phyloP scores from a whole-genome alignment of 2,797 vertebrate genomes.

The Pterois miles region DNA sequence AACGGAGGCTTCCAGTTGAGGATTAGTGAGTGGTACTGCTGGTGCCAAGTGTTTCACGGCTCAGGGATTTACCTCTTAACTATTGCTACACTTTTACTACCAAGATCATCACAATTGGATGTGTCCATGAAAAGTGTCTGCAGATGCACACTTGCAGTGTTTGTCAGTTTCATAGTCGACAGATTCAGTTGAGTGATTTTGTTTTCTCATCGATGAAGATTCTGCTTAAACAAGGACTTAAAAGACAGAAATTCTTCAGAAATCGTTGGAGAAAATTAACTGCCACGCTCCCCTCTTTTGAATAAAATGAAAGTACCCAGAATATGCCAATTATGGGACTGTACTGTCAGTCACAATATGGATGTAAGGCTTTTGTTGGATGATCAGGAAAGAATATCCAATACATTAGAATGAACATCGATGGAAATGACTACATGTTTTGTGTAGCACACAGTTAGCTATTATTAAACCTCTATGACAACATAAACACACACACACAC shows the following conservation, averaged over 20 bases:
- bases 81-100: background rate
- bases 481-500: no score
- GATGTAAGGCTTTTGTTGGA: background rate
- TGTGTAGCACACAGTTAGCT: no score
- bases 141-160: background rate
- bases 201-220: background rate
- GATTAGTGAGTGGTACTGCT: slow-evolving; percentile 12
- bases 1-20: slow-evolving; percentile 5
- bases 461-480: no score
- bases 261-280: no score
- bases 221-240: background rate
- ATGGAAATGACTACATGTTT: no score
- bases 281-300: background rate
- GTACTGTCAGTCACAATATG: background rate
- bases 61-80: slow-evolving; percentile 6
- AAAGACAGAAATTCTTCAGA: background rate
- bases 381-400: no score
- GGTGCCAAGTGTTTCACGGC: slow-evolving; percentile 1
- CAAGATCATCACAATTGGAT: background rate
- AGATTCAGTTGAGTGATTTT: background rate
- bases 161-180: background rate
- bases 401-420: no score
- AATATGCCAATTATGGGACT: background rate
- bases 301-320: background rate
- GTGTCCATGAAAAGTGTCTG: background rate